phyloP scores from a whole-genome alignment of 2,113 vertebrate genomes.

The Phainopepla nitens region DNA sequence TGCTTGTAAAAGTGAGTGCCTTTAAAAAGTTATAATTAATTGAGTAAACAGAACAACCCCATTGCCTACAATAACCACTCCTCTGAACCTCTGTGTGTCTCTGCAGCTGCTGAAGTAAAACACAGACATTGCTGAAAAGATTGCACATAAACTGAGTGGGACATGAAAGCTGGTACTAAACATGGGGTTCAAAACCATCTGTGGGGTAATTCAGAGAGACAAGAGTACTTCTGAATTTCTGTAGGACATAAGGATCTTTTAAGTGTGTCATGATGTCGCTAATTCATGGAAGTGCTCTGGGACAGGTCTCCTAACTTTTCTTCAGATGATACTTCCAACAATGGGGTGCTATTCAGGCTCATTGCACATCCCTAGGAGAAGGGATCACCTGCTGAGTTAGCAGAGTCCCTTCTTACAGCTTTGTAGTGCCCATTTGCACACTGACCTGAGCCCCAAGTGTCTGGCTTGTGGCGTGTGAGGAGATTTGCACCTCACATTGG shows the following conservation, averaged over 20 bases:
- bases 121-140: not conserved
- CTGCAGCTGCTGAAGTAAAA: not conserved
- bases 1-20: not conserved
- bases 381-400: not conserved
- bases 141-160: not conserved
- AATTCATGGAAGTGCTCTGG: not conserved
- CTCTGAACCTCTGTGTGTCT: not conserved
- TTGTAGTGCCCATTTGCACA: not conserved
- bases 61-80: not conserved
- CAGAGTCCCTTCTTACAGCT: not conserved
- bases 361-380: not conserved
- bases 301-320: not conserved
- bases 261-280: not conserved
- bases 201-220: not conserved
- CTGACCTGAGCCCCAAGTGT: not conserved
- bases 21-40: not conserved
- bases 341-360: rapidly evolving
- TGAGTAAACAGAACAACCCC: not conserved
- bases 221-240: not conserved
- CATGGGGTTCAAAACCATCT: not conserved
- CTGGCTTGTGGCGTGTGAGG: not conserved
- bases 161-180: not conserved
- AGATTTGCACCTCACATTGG: not conserved
- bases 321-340: not conserved
- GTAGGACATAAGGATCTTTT: not conserved